Conservation (phyloP, 2,888 invertebrate genomes). For the Busseola fusca region DNA sequence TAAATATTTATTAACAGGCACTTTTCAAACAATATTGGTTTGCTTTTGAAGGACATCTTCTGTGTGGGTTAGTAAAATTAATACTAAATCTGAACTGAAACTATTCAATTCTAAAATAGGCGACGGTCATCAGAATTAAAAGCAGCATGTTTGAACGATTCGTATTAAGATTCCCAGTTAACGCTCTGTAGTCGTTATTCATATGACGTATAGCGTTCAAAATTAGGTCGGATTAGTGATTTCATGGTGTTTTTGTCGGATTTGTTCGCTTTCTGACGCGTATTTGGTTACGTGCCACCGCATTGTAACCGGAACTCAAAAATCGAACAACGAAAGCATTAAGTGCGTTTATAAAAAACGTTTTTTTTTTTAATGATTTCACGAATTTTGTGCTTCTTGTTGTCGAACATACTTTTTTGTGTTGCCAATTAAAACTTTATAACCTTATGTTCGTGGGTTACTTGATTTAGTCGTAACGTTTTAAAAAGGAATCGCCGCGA, state of each 20-base stretch:
- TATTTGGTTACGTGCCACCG: constrained; percentile 70
- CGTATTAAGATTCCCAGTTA: constrained; percentile 70
- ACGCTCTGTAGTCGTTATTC: constrained; percentile 74
- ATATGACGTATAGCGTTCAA: constrained; percentile 77
- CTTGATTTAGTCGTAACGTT: constrained; percentile 25
- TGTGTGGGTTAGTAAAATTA: neutral
- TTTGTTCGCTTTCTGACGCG: constrained; percentile 59
- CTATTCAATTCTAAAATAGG: constrained; percentile 48
- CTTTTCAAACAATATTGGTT: neutral
- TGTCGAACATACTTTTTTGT: constrained; percentile 17
- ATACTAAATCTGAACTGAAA: neutral
- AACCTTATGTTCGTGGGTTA: constrained; percentile 4
- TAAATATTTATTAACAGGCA: constrained; percentile 2
- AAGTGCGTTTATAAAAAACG: constrained; percentile 23
- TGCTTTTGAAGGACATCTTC: neutral
- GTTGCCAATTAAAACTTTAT: constrained; percentile 36
- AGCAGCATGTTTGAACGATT: constrained; percentile 63
- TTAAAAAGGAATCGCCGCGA: neutral
- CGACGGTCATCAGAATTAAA: constrained; percentile 64
- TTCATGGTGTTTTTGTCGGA: constrained; percentile 73
- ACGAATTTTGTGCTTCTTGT: neutral
- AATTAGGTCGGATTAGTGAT: constrained; percentile 84
- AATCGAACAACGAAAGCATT: constrained; percentile 51
- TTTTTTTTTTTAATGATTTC: constrained; percentile 23
- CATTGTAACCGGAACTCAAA: constrained; percentile 65